phyloP scores from a whole-genome alignment of 2,797 vertebrate species.

The Lepilemur ruficaudatus region DNA sequence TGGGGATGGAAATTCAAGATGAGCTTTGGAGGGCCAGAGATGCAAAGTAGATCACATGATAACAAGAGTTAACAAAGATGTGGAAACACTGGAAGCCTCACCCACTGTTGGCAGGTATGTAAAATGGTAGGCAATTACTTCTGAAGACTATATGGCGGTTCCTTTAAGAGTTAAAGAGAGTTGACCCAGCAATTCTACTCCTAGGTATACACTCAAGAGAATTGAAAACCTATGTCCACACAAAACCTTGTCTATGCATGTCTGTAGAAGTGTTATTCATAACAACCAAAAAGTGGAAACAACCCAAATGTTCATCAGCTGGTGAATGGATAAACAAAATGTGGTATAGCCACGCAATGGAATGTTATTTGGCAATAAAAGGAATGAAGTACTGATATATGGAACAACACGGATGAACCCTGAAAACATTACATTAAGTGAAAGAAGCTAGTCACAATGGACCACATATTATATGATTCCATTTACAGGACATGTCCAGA shows the following conservation, averaged over 20 bases:
- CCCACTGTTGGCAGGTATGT: neutral
- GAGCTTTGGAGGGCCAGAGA: neutral
- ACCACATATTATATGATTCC: neutral
- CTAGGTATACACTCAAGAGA: neutral
- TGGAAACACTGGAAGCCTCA: neutral
- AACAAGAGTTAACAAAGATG: neutral
- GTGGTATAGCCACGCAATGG: neutral
- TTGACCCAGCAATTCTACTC: neutral
- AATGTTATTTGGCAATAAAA: neutral
- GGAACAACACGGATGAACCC: neutral
- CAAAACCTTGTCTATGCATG: neutral
- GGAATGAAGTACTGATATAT: neutral
- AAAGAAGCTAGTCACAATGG: neutral
- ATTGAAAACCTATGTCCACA: neutral
- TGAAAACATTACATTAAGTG: neutral
- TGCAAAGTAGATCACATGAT: neutral
- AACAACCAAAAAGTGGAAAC: neutral
- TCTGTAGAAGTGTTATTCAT: neutral
- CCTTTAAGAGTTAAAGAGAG: neutral
- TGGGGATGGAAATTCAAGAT: neutral
- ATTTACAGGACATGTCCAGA: neutral
- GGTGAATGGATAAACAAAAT: neutral
- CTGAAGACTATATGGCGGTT: neutral
- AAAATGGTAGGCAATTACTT: neutral
- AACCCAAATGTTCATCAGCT: neutral